These are phyloP conservation scores for Plagiodera versicolora DNA, from an alignment of 2,888 invertebrate species.

Conservation along the genomic window DNA sequence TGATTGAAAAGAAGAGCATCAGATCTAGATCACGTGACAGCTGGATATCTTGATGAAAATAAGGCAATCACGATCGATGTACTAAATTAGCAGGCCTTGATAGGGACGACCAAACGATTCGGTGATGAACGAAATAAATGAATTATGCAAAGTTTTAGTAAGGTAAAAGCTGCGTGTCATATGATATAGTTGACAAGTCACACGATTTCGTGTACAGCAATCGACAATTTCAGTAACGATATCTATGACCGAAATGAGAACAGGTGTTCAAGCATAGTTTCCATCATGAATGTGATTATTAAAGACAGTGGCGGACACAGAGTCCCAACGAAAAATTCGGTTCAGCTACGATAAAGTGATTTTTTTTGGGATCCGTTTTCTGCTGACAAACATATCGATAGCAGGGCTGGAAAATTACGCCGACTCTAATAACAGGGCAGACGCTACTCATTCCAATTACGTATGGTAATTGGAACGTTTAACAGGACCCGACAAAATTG, in stretches of 20 bases:
- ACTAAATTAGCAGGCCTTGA: no score
- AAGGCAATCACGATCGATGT: no score
- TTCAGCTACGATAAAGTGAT: not conserved
- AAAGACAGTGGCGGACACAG: constrained; percentile 24
- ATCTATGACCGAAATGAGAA: constrained; percentile 33
- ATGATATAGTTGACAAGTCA: not conserved
- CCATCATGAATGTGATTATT: constrained; percentile 40
- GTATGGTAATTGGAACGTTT: constrained; percentile 38
- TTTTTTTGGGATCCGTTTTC: not conserved
- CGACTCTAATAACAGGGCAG: constrained; percentile 28
- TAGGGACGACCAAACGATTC: no score
- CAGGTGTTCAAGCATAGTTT: constrained; percentile 39
- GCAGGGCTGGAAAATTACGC: constrained; percentile 19
- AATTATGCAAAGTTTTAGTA: constrained; percentile 36
- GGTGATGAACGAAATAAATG: constrained; percentile 4
- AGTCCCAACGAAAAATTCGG: not conserved
- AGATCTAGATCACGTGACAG: no score
- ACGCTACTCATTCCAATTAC: constrained; percentile 34
- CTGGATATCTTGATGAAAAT: no score
- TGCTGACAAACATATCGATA: not conserved
- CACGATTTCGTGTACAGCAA: not conserved
- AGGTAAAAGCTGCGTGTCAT: constrained; percentile 34
- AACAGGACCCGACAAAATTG: constrained; percentile 32
- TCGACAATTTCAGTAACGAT: constrained; percentile 14
- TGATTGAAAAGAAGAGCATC: no score